These are phyloP conservation scores for Drosophila atripex DNA, from an alignment of 2,888 invertebrate species.

Conservation along the genomic window DNA sequence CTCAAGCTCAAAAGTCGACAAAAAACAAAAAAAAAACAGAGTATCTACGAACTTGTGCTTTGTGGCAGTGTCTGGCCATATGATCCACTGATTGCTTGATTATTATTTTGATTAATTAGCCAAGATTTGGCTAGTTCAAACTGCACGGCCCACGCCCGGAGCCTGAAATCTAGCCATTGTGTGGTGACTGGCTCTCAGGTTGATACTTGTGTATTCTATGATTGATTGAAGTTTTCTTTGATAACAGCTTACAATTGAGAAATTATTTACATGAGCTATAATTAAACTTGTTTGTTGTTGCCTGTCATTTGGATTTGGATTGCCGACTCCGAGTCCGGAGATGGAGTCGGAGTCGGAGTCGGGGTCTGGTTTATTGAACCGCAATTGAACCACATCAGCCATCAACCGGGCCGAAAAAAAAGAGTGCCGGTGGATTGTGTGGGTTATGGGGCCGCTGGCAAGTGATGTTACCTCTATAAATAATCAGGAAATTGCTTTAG, in stretches of 20 bases:
- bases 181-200: slow-evolving; percentile 62
- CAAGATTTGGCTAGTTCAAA: slow-evolving; percentile 80
- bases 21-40: slow-evolving; percentile 9
- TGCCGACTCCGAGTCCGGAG: not conserved
- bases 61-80: slow-evolving; percentile 63
- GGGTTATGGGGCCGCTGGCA: slow-evolving; percentile 61
- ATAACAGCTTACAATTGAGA: slow-evolving; percentile 81
- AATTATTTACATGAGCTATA: slow-evolving; percentile 80
- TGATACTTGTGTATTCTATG: slow-evolving; percentile 71
- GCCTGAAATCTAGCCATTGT: slow-evolving; percentile 51
- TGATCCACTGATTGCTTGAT: slow-evolving; percentile 81
- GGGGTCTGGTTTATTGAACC: slow-evolving; percentile 75
- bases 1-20: slow-evolving; percentile 13
- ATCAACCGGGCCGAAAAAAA: slow-evolving; percentile 1
- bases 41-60: slow-evolving; percentile 42
- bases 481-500: slow-evolving; percentile 75
- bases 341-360: slow-evolving; percentile 33
- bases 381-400: slow-evolving; percentile 51
- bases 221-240: slow-evolving; percentile 81
- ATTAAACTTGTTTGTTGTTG: slow-evolving; percentile 81
- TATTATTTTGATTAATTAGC: slow-evolving; percentile 83
- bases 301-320: slow-evolving; percentile 69
- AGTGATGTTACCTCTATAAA: slow-evolving; percentile 69
- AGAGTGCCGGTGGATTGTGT: slow-evolving; percentile 44
- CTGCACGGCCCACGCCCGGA: slow-evolving; percentile 75